Base-by-base conservation (phyloP, 1,140 invertebrate genomes). In the Epicauta chinensis region DNA sequence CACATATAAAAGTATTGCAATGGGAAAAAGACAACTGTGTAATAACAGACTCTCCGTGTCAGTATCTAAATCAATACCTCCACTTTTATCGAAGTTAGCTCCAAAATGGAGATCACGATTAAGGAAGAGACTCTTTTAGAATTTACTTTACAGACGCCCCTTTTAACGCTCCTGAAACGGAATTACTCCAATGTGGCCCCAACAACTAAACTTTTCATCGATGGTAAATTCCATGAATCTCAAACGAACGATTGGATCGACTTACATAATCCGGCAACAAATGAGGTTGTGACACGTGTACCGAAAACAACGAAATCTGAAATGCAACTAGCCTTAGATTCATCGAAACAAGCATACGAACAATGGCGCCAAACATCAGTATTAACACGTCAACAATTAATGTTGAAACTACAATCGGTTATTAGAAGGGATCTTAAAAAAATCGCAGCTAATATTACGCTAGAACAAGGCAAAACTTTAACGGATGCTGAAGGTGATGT, bases 401-500 rank as follows among this genome's bases (percentile, higher is more conserved):
- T 99, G 92, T 91, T 99, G 62, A 93, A 89, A 68, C 74, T 82
- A 49, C 80, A 81, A 55, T 75, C 78, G 1, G 67, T 82, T 16
- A 74, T 83, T 57, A 72, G 80, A 60, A 73, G 76, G 13, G 82
- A 83, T 61, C 78, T 92, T 82, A 87, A 89, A 77, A 82, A 89
- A 67, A 74, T 99, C 48, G 95, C 95, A 1, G 82, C 86, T 51
- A 95, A 87, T 68, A 90, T 99, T 30, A 98, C 97, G 9, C 73
- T 79, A 60, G 97, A 99, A 75, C 97, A 99, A 76, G 97, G 97
- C 16, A 99, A 99, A 73, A 99, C 97, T 0, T 75, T 95, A 40
- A 81, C 84, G 14, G 97, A 99, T 77, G 97, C 97, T 16, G 94
- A 98, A 70, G 97, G 97, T 40, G 97, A 99, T 77, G 96, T 99